A percentile compares a stretch with the other conserved stretches of the same genome.
These are phyloP conservation scores for Cheilosia urbana DNA, from an alignment of 2,888 invertebrate genomes.

Conservation along the genomic window DNA sequence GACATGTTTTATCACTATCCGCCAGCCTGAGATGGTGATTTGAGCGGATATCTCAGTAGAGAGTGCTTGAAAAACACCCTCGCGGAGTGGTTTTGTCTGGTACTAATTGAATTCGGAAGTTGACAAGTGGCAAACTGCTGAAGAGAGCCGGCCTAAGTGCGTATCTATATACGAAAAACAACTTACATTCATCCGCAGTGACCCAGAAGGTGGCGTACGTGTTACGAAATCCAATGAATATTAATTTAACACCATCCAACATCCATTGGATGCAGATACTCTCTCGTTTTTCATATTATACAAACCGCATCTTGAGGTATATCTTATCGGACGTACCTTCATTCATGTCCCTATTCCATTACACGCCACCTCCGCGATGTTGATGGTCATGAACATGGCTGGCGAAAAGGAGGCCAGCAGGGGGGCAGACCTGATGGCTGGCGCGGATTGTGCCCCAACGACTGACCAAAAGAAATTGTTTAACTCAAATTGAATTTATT, in stretches of 20 bases:
- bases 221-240: conserved; percentile 1
- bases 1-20: no score
- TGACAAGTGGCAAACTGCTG: no score
- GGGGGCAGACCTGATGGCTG: not conserved
- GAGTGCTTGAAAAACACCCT: no score
- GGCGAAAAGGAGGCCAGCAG: not conserved
- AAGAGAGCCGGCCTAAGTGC: no score
- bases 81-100: no score
- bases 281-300: not conserved
- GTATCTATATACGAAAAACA: not conserved
- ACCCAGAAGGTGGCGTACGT: not conserved
- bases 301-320: conserved; percentile 32
- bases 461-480: conserved; percentile 42
- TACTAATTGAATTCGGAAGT: no score
- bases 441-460: not conserved
- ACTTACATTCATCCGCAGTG: not conserved
- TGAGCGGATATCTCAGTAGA: no score
- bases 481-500: conserved; percentile 74
- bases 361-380: conserved; percentile 19
- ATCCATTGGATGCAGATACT: conserved; percentile 33
- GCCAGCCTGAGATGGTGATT: no score
- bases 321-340: conserved; percentile 53
- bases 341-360: conserved; percentile 32
- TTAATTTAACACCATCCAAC: conserved; percentile 50
- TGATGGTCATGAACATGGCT: conserved; percentile 25